A percentile compares a stretch with the other conserved stretches of the same genome.
phyloP scores from a whole-genome alignment of 64 coral and sea anemone species.

The Anthopleura sola region DNA sequence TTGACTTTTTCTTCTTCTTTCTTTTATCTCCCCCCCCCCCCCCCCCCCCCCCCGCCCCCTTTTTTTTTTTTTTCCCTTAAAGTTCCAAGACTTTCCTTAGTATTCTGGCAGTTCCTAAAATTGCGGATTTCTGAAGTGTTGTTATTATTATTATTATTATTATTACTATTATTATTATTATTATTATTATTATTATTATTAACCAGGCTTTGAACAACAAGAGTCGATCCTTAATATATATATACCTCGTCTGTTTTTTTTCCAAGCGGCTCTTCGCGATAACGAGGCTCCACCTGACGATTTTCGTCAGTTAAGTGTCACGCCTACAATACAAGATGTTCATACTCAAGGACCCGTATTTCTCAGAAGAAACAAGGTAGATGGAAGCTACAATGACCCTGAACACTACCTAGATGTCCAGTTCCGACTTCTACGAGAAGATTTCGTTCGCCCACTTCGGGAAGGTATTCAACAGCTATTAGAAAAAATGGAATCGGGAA shows the following conservation, averaged over 20 bases:
- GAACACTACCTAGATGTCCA: constrained; percentile 80
- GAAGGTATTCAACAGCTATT: constrained; percentile 52
- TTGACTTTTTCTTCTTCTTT: too few species aligned
- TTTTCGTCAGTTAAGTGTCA: constrained; percentile 48
- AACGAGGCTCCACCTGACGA: constrained; percentile 45
- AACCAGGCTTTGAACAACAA: too few species aligned
- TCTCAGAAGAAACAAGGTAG: constrained; percentile 54
- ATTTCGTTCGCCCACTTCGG: constrained; percentile 57
- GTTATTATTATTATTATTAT: too few species aligned
- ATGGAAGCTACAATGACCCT: constrained; percentile 33
- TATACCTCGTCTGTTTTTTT: not conserved
- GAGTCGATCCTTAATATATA: too few species aligned
- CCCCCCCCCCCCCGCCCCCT: too few species aligned
- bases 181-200: too few species aligned
- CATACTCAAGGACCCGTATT: constrained; percentile 27
- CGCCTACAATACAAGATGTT: constrained; percentile 52
- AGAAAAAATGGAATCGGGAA: not conserved
- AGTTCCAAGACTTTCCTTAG: too few species aligned
- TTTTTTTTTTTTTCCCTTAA: too few species aligned
- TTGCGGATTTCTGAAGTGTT: too few species aligned
- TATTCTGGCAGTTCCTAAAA: too few species aligned
- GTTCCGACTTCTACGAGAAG: constrained; percentile 64
- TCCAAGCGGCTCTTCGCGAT: constrained; percentile 14
- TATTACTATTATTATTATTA: too few species aligned
- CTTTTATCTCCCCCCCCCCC: too few species aligned